Conservation (phyloP, 1,140 invertebrate genomes). For the Sarcophaga peregrina region DNA sequence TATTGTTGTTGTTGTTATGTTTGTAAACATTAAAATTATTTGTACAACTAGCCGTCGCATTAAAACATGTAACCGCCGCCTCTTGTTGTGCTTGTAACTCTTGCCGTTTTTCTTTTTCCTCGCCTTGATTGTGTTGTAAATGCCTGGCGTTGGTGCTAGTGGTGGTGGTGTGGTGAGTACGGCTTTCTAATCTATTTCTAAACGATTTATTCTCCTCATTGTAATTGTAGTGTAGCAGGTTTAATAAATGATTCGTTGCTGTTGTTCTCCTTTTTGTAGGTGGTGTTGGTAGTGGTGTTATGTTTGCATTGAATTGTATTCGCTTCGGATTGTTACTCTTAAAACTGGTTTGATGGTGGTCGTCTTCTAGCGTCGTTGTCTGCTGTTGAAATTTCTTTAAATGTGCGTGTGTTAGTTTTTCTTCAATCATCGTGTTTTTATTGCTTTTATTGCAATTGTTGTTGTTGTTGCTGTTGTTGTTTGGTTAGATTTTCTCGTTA, state of each 20-base stretch:
- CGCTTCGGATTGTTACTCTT: neutral
- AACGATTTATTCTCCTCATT: neutral
- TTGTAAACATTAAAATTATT: conserved; percentile 4
- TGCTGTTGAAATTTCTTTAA: conserved; percentile 4
- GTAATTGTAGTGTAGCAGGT: neutral
- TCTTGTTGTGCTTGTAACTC: neutral
- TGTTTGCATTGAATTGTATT: conserved; percentile 9
- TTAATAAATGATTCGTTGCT: neutral
- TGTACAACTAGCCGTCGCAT: neutral
- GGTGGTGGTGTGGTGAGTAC: neutral
- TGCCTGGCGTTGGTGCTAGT: too few relatives aligned
- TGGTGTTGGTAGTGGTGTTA: neutral
- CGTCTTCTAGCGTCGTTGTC: conserved; percentile 18
- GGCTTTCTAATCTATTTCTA: conserved; percentile 28
- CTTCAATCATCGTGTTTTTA: neutral
- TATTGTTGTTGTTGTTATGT: neutral
- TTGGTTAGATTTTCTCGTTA: conserved; percentile 40
- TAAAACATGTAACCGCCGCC: neutral
- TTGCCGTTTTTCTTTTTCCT: neutral
- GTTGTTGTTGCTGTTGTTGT: conserved; percentile 17
- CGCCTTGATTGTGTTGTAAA: too few relatives aligned
- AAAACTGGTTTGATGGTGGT: neutral
- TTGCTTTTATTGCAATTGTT: conserved; percentile 25
- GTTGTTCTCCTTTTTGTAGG: neutral
- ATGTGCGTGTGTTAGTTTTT: conserved; percentile 27